These are phyloP conservation scores for Mixornis gularis DNA, from an alignment of 2,113 vertebrate species.

Conservation along the genomic window DNA sequence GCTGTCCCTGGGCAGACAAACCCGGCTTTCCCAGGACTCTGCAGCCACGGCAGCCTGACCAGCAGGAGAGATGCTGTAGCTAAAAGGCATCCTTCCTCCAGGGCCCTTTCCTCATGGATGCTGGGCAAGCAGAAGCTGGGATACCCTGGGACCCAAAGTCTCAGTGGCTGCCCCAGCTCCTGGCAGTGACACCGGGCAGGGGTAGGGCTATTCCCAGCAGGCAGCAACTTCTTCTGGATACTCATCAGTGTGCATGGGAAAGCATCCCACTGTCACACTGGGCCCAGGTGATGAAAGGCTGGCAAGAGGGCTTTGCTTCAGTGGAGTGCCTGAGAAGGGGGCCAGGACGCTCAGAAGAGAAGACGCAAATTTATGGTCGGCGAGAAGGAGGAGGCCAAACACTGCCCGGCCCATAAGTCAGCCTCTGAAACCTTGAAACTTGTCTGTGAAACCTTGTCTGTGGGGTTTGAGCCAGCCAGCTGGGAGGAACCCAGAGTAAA, in stretches of 20 bases:
- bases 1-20: not conserved
- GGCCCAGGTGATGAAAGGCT: not conserved
- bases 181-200: not conserved
- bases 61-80: not conserved
- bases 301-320: not conserved
- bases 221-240: not conserved
- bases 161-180: not conserved
- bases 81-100: not conserved
- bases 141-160: not conserved
- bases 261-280: not conserved
- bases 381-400: not conserved
- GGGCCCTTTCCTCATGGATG: not conserved
- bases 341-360: not conserved
- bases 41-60: not conserved
- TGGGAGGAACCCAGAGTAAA: constrained; percentile 9
- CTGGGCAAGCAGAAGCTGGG: fast-evolving
- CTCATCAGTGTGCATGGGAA: not conserved
- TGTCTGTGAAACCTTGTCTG: not conserved
- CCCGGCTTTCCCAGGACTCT: not conserved
- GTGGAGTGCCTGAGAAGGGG: not conserved
- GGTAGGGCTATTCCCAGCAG: not conserved
- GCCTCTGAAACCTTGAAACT: not conserved
- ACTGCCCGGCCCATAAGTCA: fast-evolving
- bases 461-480: not conserved
- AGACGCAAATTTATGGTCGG: not conserved